phyloP scores from a whole-genome alignment of 2,797 vertebrate species.

The Acridotheres tristis region DNA sequence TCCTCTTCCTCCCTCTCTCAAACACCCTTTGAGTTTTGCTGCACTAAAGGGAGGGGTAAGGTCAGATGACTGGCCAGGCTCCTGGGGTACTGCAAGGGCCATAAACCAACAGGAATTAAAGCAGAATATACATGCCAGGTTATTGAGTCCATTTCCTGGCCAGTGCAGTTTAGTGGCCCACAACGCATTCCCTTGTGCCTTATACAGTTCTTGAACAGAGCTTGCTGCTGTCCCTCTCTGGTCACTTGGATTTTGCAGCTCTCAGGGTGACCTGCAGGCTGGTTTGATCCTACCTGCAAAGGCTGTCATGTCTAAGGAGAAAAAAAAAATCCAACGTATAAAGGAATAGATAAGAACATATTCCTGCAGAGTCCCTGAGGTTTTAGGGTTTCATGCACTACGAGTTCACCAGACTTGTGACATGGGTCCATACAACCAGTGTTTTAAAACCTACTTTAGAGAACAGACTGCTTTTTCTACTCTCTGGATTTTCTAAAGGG shows the following conservation, averaged over 20 bases:
- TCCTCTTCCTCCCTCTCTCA: neutral
- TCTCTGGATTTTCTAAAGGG: conserved; percentile 34
- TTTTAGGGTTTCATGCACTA: neutral
- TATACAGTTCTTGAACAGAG: neutral
- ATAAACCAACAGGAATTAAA: conserved; percentile 36
- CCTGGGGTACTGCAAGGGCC: neutral
- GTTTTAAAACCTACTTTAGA: neutral
- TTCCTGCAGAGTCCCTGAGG: neutral
- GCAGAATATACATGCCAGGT: neutral
- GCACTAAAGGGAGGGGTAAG: neutral
- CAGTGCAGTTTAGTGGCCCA: neutral
- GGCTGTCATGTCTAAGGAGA: neutral
- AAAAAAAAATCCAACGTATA: neutral
- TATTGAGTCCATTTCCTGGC: neutral
- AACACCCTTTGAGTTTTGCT: neutral
- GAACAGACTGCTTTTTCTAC: neutral
- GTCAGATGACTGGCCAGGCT: neutral
- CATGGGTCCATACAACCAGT: neutral
- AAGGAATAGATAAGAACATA: neutral
- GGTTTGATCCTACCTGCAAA: conserved; percentile 19
- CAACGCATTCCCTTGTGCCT: neutral
- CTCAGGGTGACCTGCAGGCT: neutral
- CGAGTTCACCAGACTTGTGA: neutral
- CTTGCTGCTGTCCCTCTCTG: neutral
- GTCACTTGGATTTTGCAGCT: neutral